Base-by-base conservation (phyloP, 1,140 invertebrate genomes). In the Lucilia sericata region DNA sequence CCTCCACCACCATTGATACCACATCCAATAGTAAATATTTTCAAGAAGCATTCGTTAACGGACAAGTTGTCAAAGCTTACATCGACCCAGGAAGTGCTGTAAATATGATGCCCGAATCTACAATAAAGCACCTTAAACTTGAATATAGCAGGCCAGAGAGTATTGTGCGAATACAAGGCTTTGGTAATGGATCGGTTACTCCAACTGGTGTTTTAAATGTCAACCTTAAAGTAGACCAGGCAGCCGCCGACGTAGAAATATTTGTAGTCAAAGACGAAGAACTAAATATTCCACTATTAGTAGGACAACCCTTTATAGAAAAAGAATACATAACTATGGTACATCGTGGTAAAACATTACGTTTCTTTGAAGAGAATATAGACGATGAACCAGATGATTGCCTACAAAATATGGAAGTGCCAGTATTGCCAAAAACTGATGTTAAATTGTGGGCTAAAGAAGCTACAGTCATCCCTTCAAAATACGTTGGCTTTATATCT, bases 271-370 rank as follows among this genome's bases (percentile, higher is more conserved):
- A 25, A 42, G 36, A 80, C 19, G 76, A 80, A 42, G 30, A 34
- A 19, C 19, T 80, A 49, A 36, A 49, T 19, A 80, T 80, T 42
- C 76, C 76, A 42, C 36, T 80, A 34, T 47, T 80, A 49, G 36
- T 80, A 17, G 76, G 76, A 80, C 36, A 80, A n/a, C 76, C 76
- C 3, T 80, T 80, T 47, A 80, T 36, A 36, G 76, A 80, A 49
- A 36, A 80, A 14, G 34, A 36, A 80, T 17, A 80, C 42, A 80
- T 80, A 13, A 80, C 76, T n/a, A 78, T 78, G 21, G 36, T 78
- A 36, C 21, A 8, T 10, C 25, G 76, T 13, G 76, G 76, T 25
- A 80, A 80, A 10, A 49, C n/a, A 13, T 9, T 80, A 17, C 76
- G 76, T 14, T 36, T 80, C 17, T 80, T 80, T 80, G 76, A 80